Evolutionary conservation across 2,113 vertebrate genomes (phyloP).

Genomic region (Tympanuchus pallidicinctus): DNA sequence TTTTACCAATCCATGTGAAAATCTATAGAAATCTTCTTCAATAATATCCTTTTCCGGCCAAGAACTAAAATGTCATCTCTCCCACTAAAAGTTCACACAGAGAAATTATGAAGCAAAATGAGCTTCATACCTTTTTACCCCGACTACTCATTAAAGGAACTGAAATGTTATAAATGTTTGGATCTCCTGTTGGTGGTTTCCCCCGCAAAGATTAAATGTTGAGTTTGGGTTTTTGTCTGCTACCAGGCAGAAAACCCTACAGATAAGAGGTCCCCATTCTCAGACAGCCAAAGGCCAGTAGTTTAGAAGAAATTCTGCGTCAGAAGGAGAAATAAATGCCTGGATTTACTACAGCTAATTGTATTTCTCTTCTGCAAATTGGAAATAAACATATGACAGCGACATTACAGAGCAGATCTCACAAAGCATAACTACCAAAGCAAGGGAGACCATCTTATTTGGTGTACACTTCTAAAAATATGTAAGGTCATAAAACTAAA

Average conservation of each 20-base stretch:
- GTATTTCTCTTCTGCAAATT: background rate
- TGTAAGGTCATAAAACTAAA: background rate
- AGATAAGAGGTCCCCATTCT: background rate
- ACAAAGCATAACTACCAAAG: background rate
- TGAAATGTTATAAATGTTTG: background rate
- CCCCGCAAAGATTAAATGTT: background rate
- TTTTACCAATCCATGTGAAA: background rate
- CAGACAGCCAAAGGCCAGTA: background rate
- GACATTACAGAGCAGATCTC: background rate
- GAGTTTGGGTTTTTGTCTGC: background rate
- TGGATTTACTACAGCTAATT: background rate
- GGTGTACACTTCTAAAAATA: background rate
- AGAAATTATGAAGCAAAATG: background rate
- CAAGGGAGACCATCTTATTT: background rate
- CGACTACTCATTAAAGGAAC: background rate
- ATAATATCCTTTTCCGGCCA: background rate
- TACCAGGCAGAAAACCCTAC: background rate
- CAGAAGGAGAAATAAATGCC: background rate
- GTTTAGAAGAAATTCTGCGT: background rate
- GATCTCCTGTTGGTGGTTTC: background rate
- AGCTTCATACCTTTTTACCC: background rate
- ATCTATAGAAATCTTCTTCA: background rate
- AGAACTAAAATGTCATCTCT: background rate
- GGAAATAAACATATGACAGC: background rate
- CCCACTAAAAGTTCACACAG: background rate